Percentiles rank a stretch among this genome's conserved stretches.
Evolutionary conservation across 2,888 invertebrate genomes (phyloP).

Genomic region (Brachypterus glaber): DNA sequence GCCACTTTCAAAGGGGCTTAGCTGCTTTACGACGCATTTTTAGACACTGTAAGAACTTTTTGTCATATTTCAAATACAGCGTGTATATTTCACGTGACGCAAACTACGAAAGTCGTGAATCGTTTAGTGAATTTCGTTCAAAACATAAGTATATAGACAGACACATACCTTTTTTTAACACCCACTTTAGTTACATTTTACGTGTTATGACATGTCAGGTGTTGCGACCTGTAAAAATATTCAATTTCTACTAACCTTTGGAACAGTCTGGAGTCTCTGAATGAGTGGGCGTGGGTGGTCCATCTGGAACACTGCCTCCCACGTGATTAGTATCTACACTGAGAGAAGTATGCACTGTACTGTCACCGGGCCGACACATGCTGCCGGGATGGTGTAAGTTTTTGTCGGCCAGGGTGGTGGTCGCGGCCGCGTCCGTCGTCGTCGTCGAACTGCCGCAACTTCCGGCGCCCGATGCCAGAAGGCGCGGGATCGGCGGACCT

Average conservation of each 20-base stretch:
- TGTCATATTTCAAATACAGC: too few relatives aligned
- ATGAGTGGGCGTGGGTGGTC: slow-evolving; percentile 70
- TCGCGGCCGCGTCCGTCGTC: slow-evolving; percentile 11
- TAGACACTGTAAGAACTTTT: too few relatives aligned
- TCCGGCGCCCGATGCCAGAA: neutral
- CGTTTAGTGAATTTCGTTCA: too few relatives aligned
- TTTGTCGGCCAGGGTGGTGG: slow-evolving; percentile 20
- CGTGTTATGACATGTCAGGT: too few relatives aligned
- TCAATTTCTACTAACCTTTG: slow-evolving; percentile 46
- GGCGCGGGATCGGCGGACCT: slow-evolving; percentile 31
- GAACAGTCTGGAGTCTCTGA: slow-evolving; percentile 59
- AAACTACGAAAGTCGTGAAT: too few relatives aligned
- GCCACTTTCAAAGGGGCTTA: too few relatives aligned
- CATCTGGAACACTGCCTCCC: slow-evolving; percentile 42
- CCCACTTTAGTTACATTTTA: too few relatives aligned
- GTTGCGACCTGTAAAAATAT: too few relatives aligned
- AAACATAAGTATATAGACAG: too few relatives aligned
- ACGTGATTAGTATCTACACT: slow-evolving; percentile 46
- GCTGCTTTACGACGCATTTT: too few relatives aligned
- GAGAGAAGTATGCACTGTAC: slow-evolving; percentile 37
- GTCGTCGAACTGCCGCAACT: slow-evolving; percentile 9
- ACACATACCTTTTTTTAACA: too few relatives aligned
- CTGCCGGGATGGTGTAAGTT: slow-evolving; percentile 20
- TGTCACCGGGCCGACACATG: slow-evolving; percentile 26
- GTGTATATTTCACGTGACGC: too few relatives aligned